Evolutionary conservation across 1,140 invertebrate species (phyloP).

Genomic region (Aphis craccivora): DNA sequence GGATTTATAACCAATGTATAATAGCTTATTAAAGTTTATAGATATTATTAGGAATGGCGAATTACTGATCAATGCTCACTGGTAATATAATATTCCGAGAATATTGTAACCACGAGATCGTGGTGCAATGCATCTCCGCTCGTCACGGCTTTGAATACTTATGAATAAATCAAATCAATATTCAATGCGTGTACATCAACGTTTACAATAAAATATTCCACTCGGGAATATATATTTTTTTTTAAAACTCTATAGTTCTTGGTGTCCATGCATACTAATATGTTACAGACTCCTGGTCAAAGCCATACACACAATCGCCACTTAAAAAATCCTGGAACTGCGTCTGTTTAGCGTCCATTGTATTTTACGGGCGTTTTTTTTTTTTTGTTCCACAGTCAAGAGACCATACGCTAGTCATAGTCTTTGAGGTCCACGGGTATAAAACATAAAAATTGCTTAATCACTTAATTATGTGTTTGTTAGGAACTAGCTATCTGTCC

Average conservation of each 20-base stretch:
- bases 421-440: not conserved
- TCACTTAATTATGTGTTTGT: not conserved
- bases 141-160: not conserved
- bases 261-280: not conserved
- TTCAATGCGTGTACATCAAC: slow-evolving; percentile 4
- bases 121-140: not conserved
- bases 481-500: not conserved
- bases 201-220: not conserved
- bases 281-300: not conserved
- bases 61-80: not conserved
- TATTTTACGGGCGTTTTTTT: not conserved
- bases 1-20: no score
- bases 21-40: not conserved
- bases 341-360: not conserved
- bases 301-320: not conserved
- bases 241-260: not conserved
- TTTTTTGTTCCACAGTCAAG: not conserved
- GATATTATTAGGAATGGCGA: not conserved
- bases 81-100: not conserved
- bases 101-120: not conserved
- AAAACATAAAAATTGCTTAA: not conserved
- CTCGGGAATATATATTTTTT: not conserved
- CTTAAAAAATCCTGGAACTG: not conserved
- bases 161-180: not conserved
- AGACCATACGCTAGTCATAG: no score